phyloP scores from a whole-genome alignment of 2,888 invertebrate genomes.

The Lasioglossum calceatum region DNA sequence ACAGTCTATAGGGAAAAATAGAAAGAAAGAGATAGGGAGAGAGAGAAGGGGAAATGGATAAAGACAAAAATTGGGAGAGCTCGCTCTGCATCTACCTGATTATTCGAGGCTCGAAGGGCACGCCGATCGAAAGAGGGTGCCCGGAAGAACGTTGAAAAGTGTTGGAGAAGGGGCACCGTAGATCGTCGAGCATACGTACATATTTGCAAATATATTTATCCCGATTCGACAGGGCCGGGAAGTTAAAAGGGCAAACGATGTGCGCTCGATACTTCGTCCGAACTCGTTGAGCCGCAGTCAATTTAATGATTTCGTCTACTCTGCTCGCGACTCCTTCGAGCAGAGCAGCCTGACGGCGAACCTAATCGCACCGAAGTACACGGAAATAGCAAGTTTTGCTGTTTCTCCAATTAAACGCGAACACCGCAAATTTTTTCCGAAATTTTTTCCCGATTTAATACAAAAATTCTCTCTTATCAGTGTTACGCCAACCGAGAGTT shows the following conservation, averaged over 20 bases:
- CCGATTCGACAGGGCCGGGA: slow-evolving; percentile 73
- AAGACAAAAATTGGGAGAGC: slow-evolving; percentile 44
- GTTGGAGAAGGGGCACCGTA: slow-evolving; percentile 46
- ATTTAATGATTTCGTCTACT: slow-evolving; percentile 79
- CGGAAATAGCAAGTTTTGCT: slow-evolving; percentile 22
- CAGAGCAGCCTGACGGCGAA: slow-evolving; percentile 33
- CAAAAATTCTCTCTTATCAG: neutral
- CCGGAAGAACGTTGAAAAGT: slow-evolving; percentile 8
- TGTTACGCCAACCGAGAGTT: too few relatives aligned
- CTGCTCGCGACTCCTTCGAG: slow-evolving; percentile 18
- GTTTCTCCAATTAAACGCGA: slow-evolving; percentile 10
- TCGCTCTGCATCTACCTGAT: slow-evolving; percentile 78
- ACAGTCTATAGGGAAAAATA: neutral
- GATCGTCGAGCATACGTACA: slow-evolving; percentile 75
- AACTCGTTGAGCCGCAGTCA: slow-evolving; percentile 78
- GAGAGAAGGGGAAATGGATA: slow-evolving; percentile 2
- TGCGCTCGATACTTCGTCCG: slow-evolving; percentile 72
- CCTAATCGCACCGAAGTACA: slow-evolving; percentile 41
- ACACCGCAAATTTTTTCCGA: neutral
- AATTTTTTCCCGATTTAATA: neutral
- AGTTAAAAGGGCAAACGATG: slow-evolving; percentile 81
- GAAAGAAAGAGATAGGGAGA: neutral
- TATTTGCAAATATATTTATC: slow-evolving; percentile 83
- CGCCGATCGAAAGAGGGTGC: slow-evolving; percentile 59
- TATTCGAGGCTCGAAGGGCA: slow-evolving; percentile 72